Evolutionary conservation across 2,888 invertebrate species (phyloP).

Genomic region (Chymomyza fuscimana): DNA sequence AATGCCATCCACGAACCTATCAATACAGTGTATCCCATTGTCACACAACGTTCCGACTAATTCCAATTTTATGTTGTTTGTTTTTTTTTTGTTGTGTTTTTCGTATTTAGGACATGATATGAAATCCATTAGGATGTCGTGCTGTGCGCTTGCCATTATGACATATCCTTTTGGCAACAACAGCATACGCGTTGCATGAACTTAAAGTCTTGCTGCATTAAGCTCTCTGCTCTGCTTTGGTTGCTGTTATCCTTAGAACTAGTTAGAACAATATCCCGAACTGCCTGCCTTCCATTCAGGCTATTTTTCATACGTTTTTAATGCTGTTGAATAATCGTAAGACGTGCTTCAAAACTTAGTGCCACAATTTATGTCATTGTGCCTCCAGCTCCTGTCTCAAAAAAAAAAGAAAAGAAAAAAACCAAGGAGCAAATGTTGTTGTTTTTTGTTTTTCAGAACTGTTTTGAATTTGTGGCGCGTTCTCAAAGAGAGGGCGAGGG

Average conservation of each 20-base stretch:
- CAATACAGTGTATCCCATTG: too few relatives aligned
- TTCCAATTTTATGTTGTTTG: not conserved
- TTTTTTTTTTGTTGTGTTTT: constrained; percentile 6
- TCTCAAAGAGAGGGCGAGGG: too few relatives aligned
- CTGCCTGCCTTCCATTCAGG: not conserved
- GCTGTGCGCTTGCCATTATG: constrained; percentile 20
- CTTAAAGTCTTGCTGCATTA: constrained; percentile 42
- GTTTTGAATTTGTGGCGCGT: not conserved
- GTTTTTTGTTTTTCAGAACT: constrained; percentile 23
- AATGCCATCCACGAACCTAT: too few relatives aligned
- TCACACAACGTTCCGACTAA: too few relatives aligned
- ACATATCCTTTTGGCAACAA: constrained; percentile 44
- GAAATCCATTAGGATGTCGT: constrained; percentile 39
- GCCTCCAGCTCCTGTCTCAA: not conserved
- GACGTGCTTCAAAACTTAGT: constrained; percentile 45
- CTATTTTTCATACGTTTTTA: not conserved
- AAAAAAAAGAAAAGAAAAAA: constrained; percentile 19
- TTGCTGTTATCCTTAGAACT: not conserved
- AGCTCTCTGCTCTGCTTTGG: constrained; percentile 13
- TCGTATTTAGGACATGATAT: constrained; percentile 38
- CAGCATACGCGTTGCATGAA: constrained; percentile 38
- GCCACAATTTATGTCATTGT: constrained; percentile 54
- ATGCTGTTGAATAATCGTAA: not conserved
- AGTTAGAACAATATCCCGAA: not conserved
- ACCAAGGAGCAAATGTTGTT: constrained; percentile 53